Base-by-base conservation (phyloP, 2,113 vertebrate genomes). In the Corythaixoides concolor region DNA sequence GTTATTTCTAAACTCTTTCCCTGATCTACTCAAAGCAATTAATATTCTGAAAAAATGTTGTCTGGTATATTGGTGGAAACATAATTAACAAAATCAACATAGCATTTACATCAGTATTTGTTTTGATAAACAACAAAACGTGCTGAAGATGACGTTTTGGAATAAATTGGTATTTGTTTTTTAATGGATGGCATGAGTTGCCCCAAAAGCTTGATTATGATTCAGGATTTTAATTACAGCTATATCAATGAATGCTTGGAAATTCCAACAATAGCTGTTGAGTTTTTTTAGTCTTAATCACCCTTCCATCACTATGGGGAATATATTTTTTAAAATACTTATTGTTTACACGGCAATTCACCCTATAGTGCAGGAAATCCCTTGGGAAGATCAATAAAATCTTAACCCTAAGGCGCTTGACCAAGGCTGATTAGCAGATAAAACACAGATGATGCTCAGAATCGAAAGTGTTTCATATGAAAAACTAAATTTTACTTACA, bases 61-160 rank as follows among this genome's bases (percentile, higher is more conserved):
- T 37, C 83, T 84, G 33, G 21, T 89, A 64, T 72, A 47, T 60
- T 70, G 47, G 87, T 91, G 58, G 58, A 75, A 96, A 91, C 58
- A 73, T 63, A 95, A 90, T 95, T 95, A 95, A 89, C 62, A 82
- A 85, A 94, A 94, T 85, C 60, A 89, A 96, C 77, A 68, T 52
- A 74, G 73, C n/a, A 85, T 85, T 97, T 95, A 85, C 76, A 88
- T n/a, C 12, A 47, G 41, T 47, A 74, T 92, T 95, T 96, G 83
- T 95, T 95, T n/a, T 60, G 64, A 49, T 93, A 95, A 93, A 92
- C 83, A 95, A 78, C 47, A 49, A 92, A 92, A 87, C 82, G 60
- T 68, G 73, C 69, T 64, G 74, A 89, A 94, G 84, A 92, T 35
- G 68, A 87, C 89, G 73, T 37, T 89, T 39, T 85, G 49, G 87